Conservation (phyloP, 2,797 vertebrate genomes). For the Ptychobarbus kaznakovi region DNA sequence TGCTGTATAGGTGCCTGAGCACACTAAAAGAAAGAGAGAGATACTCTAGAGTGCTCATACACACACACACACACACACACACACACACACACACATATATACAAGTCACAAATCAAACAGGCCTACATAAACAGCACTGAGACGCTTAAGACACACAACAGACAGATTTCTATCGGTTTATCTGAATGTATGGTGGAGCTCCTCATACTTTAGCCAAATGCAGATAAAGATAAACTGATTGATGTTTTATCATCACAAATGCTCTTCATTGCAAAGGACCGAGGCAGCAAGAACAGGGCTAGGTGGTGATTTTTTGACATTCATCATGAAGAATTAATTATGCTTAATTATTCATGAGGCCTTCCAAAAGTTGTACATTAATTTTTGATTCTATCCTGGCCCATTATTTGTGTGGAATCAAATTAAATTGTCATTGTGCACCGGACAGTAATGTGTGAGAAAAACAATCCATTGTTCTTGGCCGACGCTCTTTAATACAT, state of each 20-base stretch:
- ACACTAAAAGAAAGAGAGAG: neutral
- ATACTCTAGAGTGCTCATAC: neutral
- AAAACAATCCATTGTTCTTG: slow-evolving; percentile 47
- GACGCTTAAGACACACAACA: slow-evolving; percentile 48
- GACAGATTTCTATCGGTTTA: slow-evolving; percentile 54
- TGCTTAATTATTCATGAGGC: slow-evolving; percentile 78
- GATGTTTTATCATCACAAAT: slow-evolving; percentile 42
- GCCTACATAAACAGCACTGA: slow-evolving; percentile 55
- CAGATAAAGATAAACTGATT: slow-evolving; percentile 49
- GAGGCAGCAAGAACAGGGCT: slow-evolving; percentile 70
- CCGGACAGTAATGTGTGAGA: slow-evolving; percentile 33
- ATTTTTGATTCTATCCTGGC: slow-evolving; percentile 77
- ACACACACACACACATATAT: slow-evolving; percentile 38
- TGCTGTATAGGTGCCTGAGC: slow-evolving; percentile 4
- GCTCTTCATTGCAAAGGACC: slow-evolving; percentile 38
- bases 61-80: slow-evolving; percentile 24
- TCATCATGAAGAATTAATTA: slow-evolving; percentile 82
- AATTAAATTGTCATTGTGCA: slow-evolving; percentile 71
- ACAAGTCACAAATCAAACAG: slow-evolving; percentile 55
- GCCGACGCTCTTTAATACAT: slow-evolving; percentile 18
- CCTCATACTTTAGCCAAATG: slow-evolving; percentile 50
- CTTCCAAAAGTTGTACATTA: slow-evolving; percentile 79
- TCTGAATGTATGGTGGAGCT: slow-evolving; percentile 36
- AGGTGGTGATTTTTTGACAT: slow-evolving; percentile 80
- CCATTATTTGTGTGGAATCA: slow-evolving; percentile 80